Conservation (phyloP, 2,888 invertebrate genomes). For the Oligia strigilis region DNA sequence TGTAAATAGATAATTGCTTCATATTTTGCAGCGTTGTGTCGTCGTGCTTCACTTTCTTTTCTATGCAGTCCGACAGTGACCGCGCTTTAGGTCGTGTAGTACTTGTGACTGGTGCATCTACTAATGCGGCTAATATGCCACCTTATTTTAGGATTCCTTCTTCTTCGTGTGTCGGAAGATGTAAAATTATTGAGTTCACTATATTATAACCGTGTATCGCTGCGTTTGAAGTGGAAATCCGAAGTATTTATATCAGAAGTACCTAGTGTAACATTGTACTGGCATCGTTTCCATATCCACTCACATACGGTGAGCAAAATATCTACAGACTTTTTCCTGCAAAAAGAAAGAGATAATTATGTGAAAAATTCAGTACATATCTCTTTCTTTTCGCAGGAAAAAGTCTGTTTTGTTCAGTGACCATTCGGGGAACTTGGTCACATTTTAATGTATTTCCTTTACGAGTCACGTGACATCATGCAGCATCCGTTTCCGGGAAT, state of each 20-base stretch:
- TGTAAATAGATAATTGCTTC: too few relatives aligned
- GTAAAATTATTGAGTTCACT: constrained; percentile 4
- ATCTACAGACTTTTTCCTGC: background rate
- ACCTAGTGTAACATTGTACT: constrained; percentile 3
- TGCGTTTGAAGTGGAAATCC: constrained; percentile 18
- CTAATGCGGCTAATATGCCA: background rate
- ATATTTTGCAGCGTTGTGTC: too few relatives aligned
- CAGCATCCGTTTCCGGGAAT: constrained; percentile 10
- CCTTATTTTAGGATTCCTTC: background rate
- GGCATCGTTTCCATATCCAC: background rate
- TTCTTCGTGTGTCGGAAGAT: background rate
- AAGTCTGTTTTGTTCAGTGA: background rate
- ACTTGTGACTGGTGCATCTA: background rate
- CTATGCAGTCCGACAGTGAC: too few relatives aligned
- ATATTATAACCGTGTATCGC: background rate
- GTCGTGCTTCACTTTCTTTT: too few relatives aligned
- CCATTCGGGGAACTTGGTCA: background rate
- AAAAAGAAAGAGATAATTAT: too few relatives aligned
- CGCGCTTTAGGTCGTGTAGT: too few relatives aligned
- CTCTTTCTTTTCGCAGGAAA: background rate
- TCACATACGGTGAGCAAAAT: background rate
- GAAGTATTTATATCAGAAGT: constrained; percentile 27
- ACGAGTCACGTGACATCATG: background rate
- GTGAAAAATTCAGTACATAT: too few relatives aligned
- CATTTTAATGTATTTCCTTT: constrained; percentile 1